These are phyloP conservation scores for Acanthochromis polyacanthus DNA, from an alignment of 2,113 vertebrate species.

Conservation along the genomic window DNA sequence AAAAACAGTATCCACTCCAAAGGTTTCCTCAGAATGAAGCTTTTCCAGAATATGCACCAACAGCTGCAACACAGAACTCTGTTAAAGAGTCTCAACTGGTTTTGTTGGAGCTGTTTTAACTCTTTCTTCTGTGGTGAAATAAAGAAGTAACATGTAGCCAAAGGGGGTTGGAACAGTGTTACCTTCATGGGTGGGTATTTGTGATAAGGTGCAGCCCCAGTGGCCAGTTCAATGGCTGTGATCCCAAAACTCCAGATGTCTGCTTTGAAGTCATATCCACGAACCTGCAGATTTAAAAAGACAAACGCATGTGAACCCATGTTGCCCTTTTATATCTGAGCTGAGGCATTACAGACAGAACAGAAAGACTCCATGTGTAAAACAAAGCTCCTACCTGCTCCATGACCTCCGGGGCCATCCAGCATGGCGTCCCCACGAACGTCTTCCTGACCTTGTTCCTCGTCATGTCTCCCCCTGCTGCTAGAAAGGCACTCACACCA, in stretches of 20 bases:
- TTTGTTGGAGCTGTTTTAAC: not conserved
- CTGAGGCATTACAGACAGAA: not conserved
- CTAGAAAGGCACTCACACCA: conserved; percentile 97
- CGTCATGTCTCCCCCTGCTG: conserved; percentile 97
- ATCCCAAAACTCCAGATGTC: conserved; percentile 99
- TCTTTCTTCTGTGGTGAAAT: not conserved
- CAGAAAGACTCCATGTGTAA: not conserved
- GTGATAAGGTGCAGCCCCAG: conserved; percentile 97
- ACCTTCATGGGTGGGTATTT: conserved; percentile 99
- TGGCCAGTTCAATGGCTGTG: conserved; percentile 97
- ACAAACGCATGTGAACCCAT: conserved; percentile 13
- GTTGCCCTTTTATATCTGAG: not conserved
- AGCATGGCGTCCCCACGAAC: conserved; percentile 98
- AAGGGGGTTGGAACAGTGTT: not conserved
- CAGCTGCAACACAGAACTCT: not conserved
- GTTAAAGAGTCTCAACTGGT: not conserved
- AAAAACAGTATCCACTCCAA: not conserved
- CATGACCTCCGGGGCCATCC: conserved; percentile 99
- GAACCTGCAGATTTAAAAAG: conserved; percentile 85
- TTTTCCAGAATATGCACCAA: not conserved
- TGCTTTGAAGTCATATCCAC: conserved; percentile 98
- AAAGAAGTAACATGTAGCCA: not conserved
- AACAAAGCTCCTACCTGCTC: conserved; percentile 88
- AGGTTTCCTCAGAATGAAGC: not conserved
- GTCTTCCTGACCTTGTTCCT: conserved; percentile 98